phyloP scores from a whole-genome alignment of 2,888 invertebrate genomes.

The Agrochola circellaris region DNA sequence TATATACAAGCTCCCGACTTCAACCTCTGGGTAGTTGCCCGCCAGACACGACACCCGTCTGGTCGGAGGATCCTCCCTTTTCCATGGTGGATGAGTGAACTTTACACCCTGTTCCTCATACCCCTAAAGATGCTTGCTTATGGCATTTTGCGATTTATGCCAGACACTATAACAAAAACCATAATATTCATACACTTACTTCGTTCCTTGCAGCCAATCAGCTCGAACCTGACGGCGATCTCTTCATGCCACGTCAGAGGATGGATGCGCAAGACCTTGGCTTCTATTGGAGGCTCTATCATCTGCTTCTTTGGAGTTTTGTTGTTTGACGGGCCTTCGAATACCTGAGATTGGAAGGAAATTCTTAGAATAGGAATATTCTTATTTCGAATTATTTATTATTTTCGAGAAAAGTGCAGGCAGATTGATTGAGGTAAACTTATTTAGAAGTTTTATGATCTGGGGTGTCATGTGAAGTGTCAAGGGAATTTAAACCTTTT shows the following conservation, averaged over 20 bases:
- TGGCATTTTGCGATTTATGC: not conserved
- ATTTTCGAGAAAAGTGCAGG: no score
- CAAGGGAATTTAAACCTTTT: not conserved
- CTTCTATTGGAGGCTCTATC: conserved; percentile 94
- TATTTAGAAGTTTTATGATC: no score
- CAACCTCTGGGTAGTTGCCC: no score
- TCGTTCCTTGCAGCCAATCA: conserved; percentile 92
- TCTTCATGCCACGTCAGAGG: conserved; percentile 94
- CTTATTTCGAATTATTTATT: not conserved
- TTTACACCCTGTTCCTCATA: no score
- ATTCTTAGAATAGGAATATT: not conserved
- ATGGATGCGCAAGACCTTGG: conserved; percentile 93
- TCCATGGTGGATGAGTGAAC: no score
- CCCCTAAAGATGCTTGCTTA: no score
- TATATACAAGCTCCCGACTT: no score
- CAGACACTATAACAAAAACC: not conserved
- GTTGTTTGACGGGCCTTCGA: conserved; percentile 93
- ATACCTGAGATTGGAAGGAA: conserved; percentile 86
- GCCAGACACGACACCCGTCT: no score
- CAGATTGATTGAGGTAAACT: no score
- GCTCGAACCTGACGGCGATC: conserved; percentile 92
- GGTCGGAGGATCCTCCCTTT: no score
- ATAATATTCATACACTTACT: conserved; percentile 22
- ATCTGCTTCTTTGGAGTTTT: conserved; percentile 91
- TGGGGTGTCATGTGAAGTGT: not conserved